Percentiles rank a stretch among this genome's conserved stretches.
Conservation (phyloP, 2,797 vertebrate genomes). For the Coendou prehensilis region DNA sequence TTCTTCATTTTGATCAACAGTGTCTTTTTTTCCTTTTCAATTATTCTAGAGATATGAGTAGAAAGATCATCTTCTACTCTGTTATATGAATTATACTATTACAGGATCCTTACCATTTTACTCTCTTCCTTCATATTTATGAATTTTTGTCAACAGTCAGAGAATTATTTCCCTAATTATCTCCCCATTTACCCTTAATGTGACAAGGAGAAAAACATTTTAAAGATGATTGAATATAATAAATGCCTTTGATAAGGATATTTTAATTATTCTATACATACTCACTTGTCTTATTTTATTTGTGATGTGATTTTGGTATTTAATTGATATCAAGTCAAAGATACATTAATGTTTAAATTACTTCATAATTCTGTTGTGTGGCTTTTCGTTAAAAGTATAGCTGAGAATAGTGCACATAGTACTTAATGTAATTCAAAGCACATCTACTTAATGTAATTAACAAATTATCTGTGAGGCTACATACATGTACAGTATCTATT, state of each 20-base stretch:
- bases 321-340: not conserved
- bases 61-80: not conserved
- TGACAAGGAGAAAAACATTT: not conserved
- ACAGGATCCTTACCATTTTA: not conserved
- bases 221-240: not conserved
- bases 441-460: not conserved
- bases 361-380: not conserved
- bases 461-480: not conserved
- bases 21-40: not conserved
- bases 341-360: not conserved
- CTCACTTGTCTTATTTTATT: not conserved
- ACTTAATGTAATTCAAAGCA: constrained; percentile 8
- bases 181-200: not conserved
- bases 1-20: not conserved
- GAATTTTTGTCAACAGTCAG: not conserved
- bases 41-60: constrained; percentile 2
- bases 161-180: not conserved
- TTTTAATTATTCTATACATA: not conserved
- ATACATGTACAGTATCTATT: too few species aligned
- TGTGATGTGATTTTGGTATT: constrained; percentile 9
- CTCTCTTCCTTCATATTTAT: constrained; percentile 19
- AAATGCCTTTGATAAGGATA: not conserved
- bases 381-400: not conserved
- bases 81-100: not conserved
- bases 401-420: not conserved